Conservation (phyloP, 2,113 vertebrate genomes). For the Herpailurus yagouaroundi region DNA sequence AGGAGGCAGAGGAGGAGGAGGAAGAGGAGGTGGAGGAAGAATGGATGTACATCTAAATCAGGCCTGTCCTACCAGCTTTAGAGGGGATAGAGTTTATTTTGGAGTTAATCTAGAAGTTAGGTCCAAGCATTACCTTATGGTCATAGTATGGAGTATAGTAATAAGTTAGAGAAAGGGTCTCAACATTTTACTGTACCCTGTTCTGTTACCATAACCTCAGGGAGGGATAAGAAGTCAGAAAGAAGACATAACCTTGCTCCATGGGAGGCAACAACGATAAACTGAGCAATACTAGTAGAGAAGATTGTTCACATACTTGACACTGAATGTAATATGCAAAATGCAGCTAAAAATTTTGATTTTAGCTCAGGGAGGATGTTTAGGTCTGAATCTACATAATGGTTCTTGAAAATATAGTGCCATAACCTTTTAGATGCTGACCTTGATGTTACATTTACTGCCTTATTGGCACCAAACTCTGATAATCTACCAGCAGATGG, state of each 20-base stretch:
- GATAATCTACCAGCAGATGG: slow-evolving; percentile 61
- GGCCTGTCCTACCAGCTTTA: not conserved
- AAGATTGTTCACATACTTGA: not conserved
- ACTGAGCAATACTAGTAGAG: not conserved
- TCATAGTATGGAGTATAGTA: not conserved
- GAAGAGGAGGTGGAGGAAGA: not conserved
- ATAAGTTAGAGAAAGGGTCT: not conserved
- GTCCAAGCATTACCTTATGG: not conserved
- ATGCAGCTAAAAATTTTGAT: not conserved
- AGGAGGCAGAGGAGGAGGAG: not conserved
- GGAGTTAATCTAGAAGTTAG: not conserved
- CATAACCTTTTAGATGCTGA: slow-evolving; percentile 1
- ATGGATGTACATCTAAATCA: not conserved
- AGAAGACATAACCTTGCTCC: not conserved
- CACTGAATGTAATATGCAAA: not conserved
- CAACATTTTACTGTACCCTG: not conserved
- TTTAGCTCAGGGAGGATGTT: not conserved
- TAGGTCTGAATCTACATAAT: not conserved
- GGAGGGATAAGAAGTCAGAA: not conserved
- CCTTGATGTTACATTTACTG: slow-evolving; percentile 53
- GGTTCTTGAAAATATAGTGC: not conserved
- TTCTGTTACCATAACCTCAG: not conserved
- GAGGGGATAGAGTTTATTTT: not conserved
- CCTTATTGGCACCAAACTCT: slow-evolving; percentile 27
- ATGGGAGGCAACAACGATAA: not conserved